A percentile compares a stretch with the other conserved stretches of the same genome.
Conservation (phyloP, 1,140 invertebrate species). For the Zaprionus davidi region DNA sequence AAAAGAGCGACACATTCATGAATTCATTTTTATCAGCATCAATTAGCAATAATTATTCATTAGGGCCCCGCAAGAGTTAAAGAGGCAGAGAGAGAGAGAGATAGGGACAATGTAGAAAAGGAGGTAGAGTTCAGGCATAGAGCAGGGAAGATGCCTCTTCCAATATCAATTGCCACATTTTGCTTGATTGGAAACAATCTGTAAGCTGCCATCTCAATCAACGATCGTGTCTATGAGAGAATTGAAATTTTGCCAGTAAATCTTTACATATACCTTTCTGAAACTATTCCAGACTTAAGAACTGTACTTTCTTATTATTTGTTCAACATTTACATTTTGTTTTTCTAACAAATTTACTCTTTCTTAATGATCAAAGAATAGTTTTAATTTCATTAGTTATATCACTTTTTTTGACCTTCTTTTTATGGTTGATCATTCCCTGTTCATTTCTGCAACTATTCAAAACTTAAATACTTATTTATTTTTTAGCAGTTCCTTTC, state of each 20-base stretch:
- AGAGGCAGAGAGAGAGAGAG: not conserved
- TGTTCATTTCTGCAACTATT: too few relatives aligned
- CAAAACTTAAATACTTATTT: too few relatives aligned
- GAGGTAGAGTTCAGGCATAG: not conserved
- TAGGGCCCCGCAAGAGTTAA: constrained; percentile 21
- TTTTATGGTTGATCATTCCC: too few relatives aligned
- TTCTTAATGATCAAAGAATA: too few relatives aligned
- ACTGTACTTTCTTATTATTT: not conserved
- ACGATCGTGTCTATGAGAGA: not conserved
- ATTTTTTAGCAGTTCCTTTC: too few relatives aligned
- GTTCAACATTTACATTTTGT: too few relatives aligned
- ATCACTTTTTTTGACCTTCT: too few relatives aligned
- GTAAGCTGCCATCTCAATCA: not conserved
- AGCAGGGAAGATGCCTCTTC: not conserved
- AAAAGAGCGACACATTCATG: constrained; percentile 54
- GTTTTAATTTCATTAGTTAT: too few relatives aligned
- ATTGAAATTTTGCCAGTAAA: not conserved
- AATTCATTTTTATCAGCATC: constrained; percentile 80
- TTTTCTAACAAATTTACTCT: too few relatives aligned
- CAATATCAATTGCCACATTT: not conserved
- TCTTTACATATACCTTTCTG: not conserved
- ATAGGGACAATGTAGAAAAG: not conserved
- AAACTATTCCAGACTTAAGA: not conserved
- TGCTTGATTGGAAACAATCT: constrained; percentile 4
- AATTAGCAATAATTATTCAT: constrained; percentile 81